Evolutionary conservation across 2,113 vertebrate species (phyloP).

Genomic region (Zapornia atra): DNA sequence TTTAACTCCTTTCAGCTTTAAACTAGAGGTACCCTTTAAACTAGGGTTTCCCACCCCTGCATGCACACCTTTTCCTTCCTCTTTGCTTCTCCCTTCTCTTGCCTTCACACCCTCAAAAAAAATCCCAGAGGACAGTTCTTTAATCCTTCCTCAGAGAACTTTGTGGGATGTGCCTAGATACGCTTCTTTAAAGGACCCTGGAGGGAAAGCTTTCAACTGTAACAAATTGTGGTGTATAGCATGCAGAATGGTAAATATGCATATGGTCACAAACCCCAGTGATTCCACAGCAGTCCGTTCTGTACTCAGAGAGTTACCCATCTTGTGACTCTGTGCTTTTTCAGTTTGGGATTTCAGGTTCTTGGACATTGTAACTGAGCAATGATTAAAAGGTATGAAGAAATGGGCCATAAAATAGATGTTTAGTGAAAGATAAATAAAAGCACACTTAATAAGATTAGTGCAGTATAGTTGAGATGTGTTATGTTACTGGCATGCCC

Average conservation of each 20-base stretch:
- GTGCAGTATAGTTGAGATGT: neutral
- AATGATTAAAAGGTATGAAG: neutral
- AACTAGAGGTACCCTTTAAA: neutral
- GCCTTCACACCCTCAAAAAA: neutral
- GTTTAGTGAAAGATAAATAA: neutral
- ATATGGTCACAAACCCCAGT: neutral
- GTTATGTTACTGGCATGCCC: neutral
- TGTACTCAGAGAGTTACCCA: neutral
- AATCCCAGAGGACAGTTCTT: neutral
- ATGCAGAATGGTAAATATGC: neutral
- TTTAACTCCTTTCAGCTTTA: neutral
- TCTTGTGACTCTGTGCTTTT: neutral
- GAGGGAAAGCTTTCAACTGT: neutral
- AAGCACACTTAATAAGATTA: neutral
- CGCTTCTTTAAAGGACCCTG: neutral
- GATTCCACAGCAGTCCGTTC: neutral
- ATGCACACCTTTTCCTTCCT: neutral
- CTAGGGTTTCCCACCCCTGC: neutral
- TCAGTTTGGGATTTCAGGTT: neutral
- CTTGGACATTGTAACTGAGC: neutral
- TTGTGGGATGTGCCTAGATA: neutral
- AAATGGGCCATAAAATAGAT: constrained; percentile 9
- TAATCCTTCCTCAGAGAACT: neutral
- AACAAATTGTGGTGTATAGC: neutral
- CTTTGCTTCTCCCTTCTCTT: neutral